Conservation (phyloP, 2,113 vertebrate species). For the Pimephales promelas region DNA sequence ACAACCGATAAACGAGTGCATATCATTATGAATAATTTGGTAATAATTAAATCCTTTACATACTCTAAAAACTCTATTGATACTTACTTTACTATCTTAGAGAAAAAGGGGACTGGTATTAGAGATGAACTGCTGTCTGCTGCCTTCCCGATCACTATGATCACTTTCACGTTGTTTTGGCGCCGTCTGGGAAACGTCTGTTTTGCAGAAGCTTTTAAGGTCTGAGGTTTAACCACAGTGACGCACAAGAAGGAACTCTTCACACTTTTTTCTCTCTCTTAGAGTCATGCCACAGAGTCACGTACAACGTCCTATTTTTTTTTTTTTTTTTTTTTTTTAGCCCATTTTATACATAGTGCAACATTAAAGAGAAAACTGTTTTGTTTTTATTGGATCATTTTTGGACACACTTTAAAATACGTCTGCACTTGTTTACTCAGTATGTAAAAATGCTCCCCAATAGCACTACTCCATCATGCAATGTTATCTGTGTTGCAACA, state of each 20-base stretch:
- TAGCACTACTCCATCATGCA: not conserved
- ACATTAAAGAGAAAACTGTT: not conserved
- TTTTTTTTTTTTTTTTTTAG: not conserved
- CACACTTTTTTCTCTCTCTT: not conserved
- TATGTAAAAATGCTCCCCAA: not conserved
- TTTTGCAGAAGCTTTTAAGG: constrained; percentile 54
- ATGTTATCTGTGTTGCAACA: not conserved
- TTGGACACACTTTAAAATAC: not conserved
- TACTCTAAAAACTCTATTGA: not conserved
- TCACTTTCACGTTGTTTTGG: constrained; percentile 33
- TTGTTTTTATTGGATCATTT: not conserved
- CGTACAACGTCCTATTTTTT: constrained; percentile 2
- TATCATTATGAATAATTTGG: not conserved
- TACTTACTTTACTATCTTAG: not conserved
- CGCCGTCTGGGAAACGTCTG: constrained; percentile 27
- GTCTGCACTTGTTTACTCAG: not conserved
- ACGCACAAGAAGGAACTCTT: constrained; percentile 30
- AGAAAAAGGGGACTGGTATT: not conserved
- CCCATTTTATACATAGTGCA: not conserved
- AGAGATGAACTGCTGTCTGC: not conserved
- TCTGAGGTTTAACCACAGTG: constrained; percentile 49
- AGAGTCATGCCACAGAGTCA: not conserved
- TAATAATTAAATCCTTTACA: not conserved
- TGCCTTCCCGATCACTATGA: not conserved
- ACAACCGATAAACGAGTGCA: not conserved